phyloP scores from a whole-genome alignment of 2,888 invertebrate genomes.

The Dryobota labecula region DNA sequence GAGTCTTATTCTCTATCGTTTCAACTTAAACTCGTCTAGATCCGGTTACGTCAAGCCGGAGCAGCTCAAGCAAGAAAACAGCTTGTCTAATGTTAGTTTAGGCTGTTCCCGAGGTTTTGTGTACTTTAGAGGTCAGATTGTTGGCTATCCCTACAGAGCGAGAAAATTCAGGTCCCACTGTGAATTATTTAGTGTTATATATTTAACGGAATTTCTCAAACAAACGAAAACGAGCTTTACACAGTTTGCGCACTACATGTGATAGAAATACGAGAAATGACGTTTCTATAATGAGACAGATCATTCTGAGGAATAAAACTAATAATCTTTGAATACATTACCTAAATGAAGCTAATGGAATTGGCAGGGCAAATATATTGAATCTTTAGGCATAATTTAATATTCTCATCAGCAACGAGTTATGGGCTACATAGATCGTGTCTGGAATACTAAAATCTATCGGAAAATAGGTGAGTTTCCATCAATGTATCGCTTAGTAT shows the following conservation, averaged over 20 bases:
- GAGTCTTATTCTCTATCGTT: neutral
- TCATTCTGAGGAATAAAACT: neutral
- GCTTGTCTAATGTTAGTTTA: neutral
- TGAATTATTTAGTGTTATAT: neutral
- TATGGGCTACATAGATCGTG: slow-evolving; percentile 17
- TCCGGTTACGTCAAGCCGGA: neutral
- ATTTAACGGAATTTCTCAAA: neutral
- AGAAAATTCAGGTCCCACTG: neutral
- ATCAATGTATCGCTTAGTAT: neutral
- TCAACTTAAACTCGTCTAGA: neutral
- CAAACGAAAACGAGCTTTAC: neutral
- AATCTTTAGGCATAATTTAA: slow-evolving; percentile 39
- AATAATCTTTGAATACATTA: slow-evolving; percentile 9
- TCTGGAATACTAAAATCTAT: slow-evolving; percentile 13
- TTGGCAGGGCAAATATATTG: slow-evolving; percentile 15
- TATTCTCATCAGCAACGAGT: slow-evolving; percentile 23
- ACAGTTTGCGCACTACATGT: neutral
- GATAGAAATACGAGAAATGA: neutral
- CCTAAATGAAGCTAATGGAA: slow-evolving; percentile 17
- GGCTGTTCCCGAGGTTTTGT: slow-evolving; percentile 2
- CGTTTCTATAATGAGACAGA: neutral
- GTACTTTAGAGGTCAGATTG: slow-evolving; percentile 11
- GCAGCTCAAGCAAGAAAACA: slow-evolving; percentile 2
- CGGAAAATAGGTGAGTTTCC: slow-evolving; percentile 23
- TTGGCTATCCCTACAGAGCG: slow-evolving; percentile 1